Evolutionary conservation across 1,140 invertebrate genomes (phyloP), one percentile per base, ranked within the genome.

Genomic region (Caerostris extrusa): DNA sequence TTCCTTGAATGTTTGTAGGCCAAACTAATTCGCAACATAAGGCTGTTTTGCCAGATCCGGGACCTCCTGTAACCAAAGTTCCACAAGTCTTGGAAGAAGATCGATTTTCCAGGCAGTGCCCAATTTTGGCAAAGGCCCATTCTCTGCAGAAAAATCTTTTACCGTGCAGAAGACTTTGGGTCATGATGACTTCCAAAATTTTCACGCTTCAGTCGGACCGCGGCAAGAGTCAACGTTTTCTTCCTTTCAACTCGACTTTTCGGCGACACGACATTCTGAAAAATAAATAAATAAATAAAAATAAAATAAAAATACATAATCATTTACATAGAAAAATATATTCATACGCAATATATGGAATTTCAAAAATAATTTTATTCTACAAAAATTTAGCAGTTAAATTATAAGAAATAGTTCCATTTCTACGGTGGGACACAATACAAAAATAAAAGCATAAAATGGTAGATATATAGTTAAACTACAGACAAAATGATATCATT

Each of bases 111-210:
- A 99, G 95, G 94, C 98, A 98, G 95, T 99, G 98, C 3, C 97
- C 97, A n/a, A 99, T 97, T 96, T 99, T 99, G 95, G 98, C 98
- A 95, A 99, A 98, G 3, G 98, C 98, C 99, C 98, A 99, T 96
- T 99, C 98, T 17, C 99, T 97, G 95, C 98, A 98, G 95, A 97
- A 97, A 95, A 98, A 98, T 86, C 97, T 97, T 95, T 97, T 97
- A 34, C 96, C 96, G 94, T 96, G 95, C 77, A 96, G 94, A n/a
- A 95, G 95, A 67, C 95, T 95, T 94, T 94, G 85, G 55, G 93
- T 93, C 95, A 95, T 95, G 93, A 34, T 94, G 50, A 81, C 57
- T 67, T 82, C 56, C 5, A 57, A 53, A 61, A 6, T 10, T 67
- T 83, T 83, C 50, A 91, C 58, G 50, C 57, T 60, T 90, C 57